Base-by-base conservation (phyloP, 2,888 invertebrate genomes). In the Dasypolia templi region DNA sequence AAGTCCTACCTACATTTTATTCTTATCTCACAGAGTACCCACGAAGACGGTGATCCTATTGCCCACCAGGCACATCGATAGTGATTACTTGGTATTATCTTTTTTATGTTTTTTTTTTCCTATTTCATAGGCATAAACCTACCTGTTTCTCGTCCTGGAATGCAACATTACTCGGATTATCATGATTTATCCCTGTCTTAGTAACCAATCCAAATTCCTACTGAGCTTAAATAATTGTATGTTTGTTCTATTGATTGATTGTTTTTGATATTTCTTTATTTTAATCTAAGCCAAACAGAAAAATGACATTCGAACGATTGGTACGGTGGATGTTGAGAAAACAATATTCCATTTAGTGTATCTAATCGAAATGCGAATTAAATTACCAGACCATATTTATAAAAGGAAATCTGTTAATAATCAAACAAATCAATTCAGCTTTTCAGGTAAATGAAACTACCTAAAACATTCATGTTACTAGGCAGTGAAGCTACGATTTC, bases 1-100 rank as follows among this genome's bases (percentile, higher is more conserved):
- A 39, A 71, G 19, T 42, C 35, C 14, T 64, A 17, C 29, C 53
- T 66, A 72, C 56, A 77, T 78, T 65, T 72, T 66, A 70, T 83
- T 83, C 44, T 70, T 73, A 83, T 83, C 79, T 83, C 81, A 74
- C 83, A 81, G 83, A 79, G 49, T 56, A 78, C 72, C n/a, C 79
- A 78, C 44, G 69, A 62, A 78, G 83, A 62, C 79, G 62, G 79
- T 82, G 79, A 59, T 78, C 67, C 55, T 69, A 59, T 78, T 64
- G 56, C 61, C 59, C 68, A 69, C 72, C 72, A 69, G 72, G 68
- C 64, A 66, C 83, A 39, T 35, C 79, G 19, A 72, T 79, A 83
- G 62, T 46, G 72, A 68, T 68, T 53, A 67, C 42, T 78, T 69
- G 80, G 80, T 81, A 83, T 78, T 69, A 72, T 61, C 44, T 77